phyloP scores from a whole-genome alignment of 2,888 invertebrate species.

The Oxystoma pomonae region DNA sequence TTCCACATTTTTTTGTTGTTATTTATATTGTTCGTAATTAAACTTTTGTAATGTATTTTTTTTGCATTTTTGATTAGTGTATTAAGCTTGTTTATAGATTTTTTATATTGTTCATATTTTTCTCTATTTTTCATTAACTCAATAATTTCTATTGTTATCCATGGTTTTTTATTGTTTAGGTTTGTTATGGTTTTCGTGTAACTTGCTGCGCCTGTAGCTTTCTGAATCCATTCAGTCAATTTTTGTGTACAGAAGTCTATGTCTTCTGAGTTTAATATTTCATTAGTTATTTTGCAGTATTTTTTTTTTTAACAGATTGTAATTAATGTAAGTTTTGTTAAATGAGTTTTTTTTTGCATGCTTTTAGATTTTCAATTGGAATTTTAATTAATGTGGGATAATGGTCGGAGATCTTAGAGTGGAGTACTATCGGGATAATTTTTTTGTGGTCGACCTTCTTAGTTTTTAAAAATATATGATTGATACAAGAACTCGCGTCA shows the following conservation, averaged over 20 bases:
- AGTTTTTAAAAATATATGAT: too few species aligned
- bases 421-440: too few species aligned
- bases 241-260: background rate
- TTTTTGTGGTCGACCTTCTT: too few species aligned
- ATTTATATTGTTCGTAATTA: background rate
- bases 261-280: background rate
- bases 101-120: background rate
- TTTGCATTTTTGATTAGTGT: background rate
- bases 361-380: background rate
- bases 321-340: background rate
- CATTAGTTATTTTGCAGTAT: background rate
- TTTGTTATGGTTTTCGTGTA: background rate
- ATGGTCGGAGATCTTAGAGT: too few species aligned
- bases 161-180: background rate
- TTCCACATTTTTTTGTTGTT: background rate
- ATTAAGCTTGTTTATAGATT: background rate
- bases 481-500: too few species aligned
- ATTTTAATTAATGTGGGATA: background rate
- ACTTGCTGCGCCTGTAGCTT: background rate
- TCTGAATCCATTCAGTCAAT: background rate
- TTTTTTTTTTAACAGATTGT: background rate
- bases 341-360: background rate
- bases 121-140: background rate
- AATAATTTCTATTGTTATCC: background rate
- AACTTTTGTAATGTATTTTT: background rate